phyloP scores from a whole-genome alignment of 1,140 invertebrate genomes.

The Agraylea sexmaculata region DNA sequence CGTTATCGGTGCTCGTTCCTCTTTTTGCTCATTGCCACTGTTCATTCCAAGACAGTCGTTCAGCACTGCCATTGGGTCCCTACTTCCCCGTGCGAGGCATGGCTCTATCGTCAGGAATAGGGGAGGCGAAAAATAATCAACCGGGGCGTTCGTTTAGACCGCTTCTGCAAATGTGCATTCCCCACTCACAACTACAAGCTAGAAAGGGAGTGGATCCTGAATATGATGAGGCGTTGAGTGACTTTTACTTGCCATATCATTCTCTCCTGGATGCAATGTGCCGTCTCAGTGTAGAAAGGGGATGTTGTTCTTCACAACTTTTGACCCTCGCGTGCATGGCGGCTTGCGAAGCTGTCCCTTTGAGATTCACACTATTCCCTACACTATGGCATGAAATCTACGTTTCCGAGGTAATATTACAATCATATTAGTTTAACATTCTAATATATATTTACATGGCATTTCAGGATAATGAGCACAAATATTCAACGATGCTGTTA shows the following conservation, averaged over 20 bases:
- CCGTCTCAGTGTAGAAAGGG: conserved; percentile 71
- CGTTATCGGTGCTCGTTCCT: conserved; percentile 69
- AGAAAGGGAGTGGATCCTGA: conserved; percentile 63
- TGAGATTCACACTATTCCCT: conserved; percentile 73
- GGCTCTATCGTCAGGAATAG: conserved; percentile 27
- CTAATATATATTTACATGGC: too few relatives aligned
- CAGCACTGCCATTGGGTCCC: conserved; percentile 55
- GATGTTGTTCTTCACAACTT: conserved; percentile 64
- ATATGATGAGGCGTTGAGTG: conserved; percentile 63
- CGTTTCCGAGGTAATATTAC: conserved; percentile 48
- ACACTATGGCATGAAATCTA: conserved; percentile 75
- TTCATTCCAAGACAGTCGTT: conserved; percentile 65
- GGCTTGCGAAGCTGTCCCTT: conserved; percentile 72
- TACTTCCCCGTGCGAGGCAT: conserved; percentile 58
- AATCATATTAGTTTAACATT: conserved; percentile 6
- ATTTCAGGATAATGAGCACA: conserved; percentile 57
- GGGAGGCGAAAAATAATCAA: conserved; percentile 30
- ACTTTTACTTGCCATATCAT: conserved; percentile 75
- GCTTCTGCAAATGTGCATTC: conserved; percentile 81
- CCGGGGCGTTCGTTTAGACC: conserved; percentile 55
- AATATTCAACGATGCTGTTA: conserved; percentile 63
- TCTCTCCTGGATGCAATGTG: conserved; percentile 79
- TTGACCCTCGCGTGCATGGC: conserved; percentile 74
- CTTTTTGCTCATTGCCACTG: conserved; percentile 74
- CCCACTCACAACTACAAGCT: conserved; percentile 59